Evolutionary conservation across 92 coral and sea anemone species (phyloP), one percentile per base, ranked within the genome.

Genomic region (Phenganax stokvisi): DNA sequence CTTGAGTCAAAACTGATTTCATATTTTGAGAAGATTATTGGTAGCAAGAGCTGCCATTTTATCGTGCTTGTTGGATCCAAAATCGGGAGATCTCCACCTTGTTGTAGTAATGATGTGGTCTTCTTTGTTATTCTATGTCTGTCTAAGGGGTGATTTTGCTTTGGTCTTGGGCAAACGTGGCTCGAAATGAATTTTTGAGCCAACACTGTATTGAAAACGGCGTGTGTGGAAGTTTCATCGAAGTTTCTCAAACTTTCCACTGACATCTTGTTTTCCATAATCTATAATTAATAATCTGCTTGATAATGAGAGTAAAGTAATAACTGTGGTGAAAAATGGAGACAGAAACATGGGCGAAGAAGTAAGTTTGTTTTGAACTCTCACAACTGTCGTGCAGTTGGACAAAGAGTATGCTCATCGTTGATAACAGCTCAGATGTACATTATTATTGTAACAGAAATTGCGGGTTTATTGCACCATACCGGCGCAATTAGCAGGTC

Each of bases 401-500:
- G 47, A 37, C 5, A 30, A 28, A 55, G 29, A 27, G 70, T 55
- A 9, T 55, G 47, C 83, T 79, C 63, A 79, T 79, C 83, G 47
- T 44, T 7, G 17, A 51, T 13, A 79, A 51, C 83, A 79, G 83
- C 83, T 79, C 74, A 79, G 83, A 53, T 79, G 51, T 68, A 17
- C 37, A 64, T 77, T 52, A 79, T 51, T 79, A 10, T 54, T 55
- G 72, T 52, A 79, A 79, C 54, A 31, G 37, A 9, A 31, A 11
- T 16, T 12, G 27, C 67, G 16, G 71, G 28, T 77, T 44, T 9
- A 52, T 59, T 79, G 74, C 83, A 63, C 83, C 83, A 79, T 79
- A 54, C 83, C 16, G 83, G 51, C 83, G 20, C 83, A 79, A 79
- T 79, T 79, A 79, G 68, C 74, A 37, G 83, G 74, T 47, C 83